Conservation (phyloP, 2,113 vertebrate species). For the Struthio camelus region DNA sequence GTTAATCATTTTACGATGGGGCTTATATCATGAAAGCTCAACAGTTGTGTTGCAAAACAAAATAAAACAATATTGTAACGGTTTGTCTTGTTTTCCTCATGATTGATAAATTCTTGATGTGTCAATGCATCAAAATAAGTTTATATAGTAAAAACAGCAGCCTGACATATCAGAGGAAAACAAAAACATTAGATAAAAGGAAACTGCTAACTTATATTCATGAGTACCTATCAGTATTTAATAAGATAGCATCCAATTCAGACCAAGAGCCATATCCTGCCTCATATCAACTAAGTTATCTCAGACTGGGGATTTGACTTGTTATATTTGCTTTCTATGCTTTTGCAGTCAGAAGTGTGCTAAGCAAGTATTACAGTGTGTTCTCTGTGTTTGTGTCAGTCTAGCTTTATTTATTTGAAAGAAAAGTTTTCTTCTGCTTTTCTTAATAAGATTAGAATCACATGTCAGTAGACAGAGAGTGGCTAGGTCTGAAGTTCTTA, state of each 20-base stretch:
- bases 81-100: background rate
- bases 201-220: slow-evolving; percentile 7
- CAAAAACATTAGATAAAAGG: background rate
- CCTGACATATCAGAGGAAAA: background rate
- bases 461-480: background rate
- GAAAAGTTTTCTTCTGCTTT: slow-evolving; percentile 29
- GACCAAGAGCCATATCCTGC: slow-evolving; percentile 2
- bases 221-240: slow-evolving; percentile 14
- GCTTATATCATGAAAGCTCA: background rate
- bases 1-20: background rate
- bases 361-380: background rate
- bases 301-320: slow-evolving; percentile 15
- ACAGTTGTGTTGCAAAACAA: background rate
- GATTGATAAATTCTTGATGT: background rate
- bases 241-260: background rate
- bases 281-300: background rate
- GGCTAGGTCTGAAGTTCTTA: background rate
- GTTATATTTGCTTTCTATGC: background rate
- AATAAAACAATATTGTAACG: background rate
- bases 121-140: background rate
- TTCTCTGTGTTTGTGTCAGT: background rate
- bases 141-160: background rate
- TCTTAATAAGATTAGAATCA: background rate
- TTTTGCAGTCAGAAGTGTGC: background rate
- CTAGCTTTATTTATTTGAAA: background rate